phyloP scores from a whole-genome alignment of 2,888 invertebrate species.

The Hirtodrosophila duncani region DNA sequence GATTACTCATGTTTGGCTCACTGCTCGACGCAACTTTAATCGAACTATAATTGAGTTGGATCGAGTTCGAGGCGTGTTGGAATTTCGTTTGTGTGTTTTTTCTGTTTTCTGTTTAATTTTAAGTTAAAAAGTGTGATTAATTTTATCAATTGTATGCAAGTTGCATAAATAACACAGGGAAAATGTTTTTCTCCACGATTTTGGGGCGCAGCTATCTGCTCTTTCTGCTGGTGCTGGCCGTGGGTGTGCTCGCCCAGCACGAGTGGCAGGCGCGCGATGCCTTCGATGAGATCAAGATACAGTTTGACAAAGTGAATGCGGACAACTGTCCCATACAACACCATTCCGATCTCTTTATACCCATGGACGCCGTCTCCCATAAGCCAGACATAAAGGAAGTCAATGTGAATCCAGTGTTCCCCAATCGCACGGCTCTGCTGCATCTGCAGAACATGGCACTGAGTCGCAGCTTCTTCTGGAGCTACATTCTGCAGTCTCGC shows the following conservation, averaged over 20 bases:
- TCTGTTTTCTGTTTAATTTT: slow-evolving; percentile 16
- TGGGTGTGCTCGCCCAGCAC: slow-evolving; percentile 89
- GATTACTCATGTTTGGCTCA: slow-evolving; percentile 46
- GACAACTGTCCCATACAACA: slow-evolving; percentile 95
- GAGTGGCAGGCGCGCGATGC: slow-evolving; percentile 95
- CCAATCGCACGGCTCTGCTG: slow-evolving; percentile 94
- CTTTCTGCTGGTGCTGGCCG: slow-evolving; percentile 72
- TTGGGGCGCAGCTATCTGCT: slow-evolving; percentile 76
- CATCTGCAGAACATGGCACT: slow-evolving; percentile 98
- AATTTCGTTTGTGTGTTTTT: slow-evolving; percentile 25
- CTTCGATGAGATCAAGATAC: slow-evolving; percentile 91
- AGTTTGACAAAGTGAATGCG: slow-evolving; percentile 88
- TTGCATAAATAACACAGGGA: slow-evolving; percentile 1
- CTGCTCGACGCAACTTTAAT: too few species aligned
- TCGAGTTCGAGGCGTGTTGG: slow-evolving; percentile 11
- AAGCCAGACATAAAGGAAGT: slow-evolving; percentile 95
- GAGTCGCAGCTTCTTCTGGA: slow-evolving; percentile 96
- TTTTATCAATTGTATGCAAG: neutral
- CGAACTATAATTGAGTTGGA: too few species aligned
- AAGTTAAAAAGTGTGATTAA: slow-evolving; percentile 10
- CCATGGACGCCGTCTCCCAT: slow-evolving; percentile 91
- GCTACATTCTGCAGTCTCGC: slow-evolving; percentile 93
- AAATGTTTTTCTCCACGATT: slow-evolving; percentile 69
- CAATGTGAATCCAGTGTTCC: slow-evolving; percentile 95
- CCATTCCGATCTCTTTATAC: slow-evolving; percentile 89